Percentiles rank a stretch among this genome's conserved stretches.
Evolutionary conservation across 2,888 invertebrate species (phyloP).

Genomic region (Phortica okadai): DNA sequence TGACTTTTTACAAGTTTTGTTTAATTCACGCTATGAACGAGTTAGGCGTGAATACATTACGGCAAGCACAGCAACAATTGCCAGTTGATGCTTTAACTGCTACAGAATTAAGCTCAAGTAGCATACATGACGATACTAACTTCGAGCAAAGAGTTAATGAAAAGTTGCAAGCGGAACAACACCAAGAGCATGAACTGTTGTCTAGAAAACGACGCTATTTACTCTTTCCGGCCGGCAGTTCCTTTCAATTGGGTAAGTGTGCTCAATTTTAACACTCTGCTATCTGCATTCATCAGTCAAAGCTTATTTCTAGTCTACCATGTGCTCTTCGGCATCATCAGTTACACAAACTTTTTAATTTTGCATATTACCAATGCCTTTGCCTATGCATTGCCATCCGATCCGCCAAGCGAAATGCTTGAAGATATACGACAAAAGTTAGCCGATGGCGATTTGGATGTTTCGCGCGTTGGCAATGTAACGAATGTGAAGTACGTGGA

Average conservation of each 20-base stretch:
- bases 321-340: constrained; percentile 74
- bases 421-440: constrained; percentile 67
- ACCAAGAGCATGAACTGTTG: constrained; percentile 55
- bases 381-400: constrained; percentile 86
- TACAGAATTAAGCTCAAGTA: not conserved
- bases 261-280: not conserved
- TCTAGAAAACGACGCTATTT: constrained; percentile 77
- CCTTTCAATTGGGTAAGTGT: constrained; percentile 75
- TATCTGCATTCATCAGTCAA: not conserved
- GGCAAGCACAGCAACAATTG: constrained; percentile 49
- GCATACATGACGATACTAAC: not conserved
- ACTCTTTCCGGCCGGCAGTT: constrained; percentile 78
- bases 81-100: not conserved
- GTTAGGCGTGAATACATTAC: not conserved
- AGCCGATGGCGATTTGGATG: constrained; percentile 68
- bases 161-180: not conserved
- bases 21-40: too few species aligned
- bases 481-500: constrained; percentile 62
- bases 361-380: constrained; percentile 86
- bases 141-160: constrained; percentile 16
- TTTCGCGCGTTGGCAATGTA: constrained; percentile 70
- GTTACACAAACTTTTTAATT: constrained; percentile 78
- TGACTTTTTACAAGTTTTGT: too few species aligned
- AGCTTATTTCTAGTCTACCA: constrained; percentile 67
- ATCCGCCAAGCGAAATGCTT: constrained; percentile 76